A percentile compares a stretch with the other conserved stretches of the same genome.
These are phyloP conservation scores for Julus scanicus DNA, from an alignment of 2,888 invertebrate species.

Conservation along the genomic window DNA sequence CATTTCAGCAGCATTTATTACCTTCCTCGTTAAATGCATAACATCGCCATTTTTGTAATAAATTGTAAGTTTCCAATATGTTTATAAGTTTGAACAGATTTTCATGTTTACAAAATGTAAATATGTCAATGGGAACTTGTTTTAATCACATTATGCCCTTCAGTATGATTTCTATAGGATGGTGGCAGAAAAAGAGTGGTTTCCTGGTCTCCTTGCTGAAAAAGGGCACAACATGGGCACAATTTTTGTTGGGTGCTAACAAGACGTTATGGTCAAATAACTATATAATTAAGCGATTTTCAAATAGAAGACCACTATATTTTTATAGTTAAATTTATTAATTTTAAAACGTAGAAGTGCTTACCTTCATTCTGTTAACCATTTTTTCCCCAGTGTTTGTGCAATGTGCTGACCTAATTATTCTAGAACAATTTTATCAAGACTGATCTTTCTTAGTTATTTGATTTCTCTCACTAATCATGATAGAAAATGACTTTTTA, in stretches of 20 bases:
- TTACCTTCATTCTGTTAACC: not conserved
- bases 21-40: slow-evolving; percentile 4
- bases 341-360: not conserved
- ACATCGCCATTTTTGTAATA: slow-evolving; percentile 30
- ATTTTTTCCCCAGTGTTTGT: not conserved
- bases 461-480: slow-evolving; percentile 12
- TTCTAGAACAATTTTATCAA: not conserved
- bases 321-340: slow-evolving; percentile 29
- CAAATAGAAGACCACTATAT: slow-evolving; percentile 21
- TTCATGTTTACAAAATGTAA: not conserved
- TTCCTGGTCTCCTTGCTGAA: not conserved
- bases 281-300: not conserved
- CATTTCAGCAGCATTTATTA: not conserved
- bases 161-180: slow-evolving; percentile 34
- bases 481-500: not conserved
- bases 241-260: not conserved
- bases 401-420: slow-evolving; percentile 12
- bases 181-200: not conserved
- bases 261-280: not conserved
- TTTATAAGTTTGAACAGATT: not conserved
- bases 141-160: not conserved
- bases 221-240: not conserved
- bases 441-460: not conserved
- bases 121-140: not conserved
- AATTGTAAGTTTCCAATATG: not conserved